A percentile compares a stretch with the other conserved stretches of the same genome.
Conservation (phyloP, 2,797 vertebrate species). For the Halcyon leucocephala region DNA sequence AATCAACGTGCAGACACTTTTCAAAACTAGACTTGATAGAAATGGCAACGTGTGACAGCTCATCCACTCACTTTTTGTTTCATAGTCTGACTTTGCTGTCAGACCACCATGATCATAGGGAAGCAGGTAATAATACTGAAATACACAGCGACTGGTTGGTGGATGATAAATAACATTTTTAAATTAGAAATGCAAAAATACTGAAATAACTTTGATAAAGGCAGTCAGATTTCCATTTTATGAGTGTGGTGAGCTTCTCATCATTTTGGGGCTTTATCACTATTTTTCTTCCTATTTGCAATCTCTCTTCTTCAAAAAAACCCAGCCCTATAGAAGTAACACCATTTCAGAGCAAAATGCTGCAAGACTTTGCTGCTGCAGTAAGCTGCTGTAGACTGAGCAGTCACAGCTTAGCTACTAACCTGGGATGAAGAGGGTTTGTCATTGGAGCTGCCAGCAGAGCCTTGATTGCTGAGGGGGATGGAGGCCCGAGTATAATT, state of each 20-base stretch:
- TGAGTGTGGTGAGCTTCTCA: background rate
- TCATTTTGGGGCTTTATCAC: fast-evolving
- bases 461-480: conserved; percentile 8
- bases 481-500: background rate
- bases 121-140: background rate
- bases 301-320: background rate
- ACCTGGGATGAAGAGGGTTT: background rate
- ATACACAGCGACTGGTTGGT: background rate
- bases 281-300: background rate
- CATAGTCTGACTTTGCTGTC: background rate
- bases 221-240: background rate
- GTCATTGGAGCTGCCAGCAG: conserved; percentile 10
- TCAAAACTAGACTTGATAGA: background rate
- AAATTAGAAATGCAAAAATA: background rate
- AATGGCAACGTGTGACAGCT: background rate
- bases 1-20: background rate
- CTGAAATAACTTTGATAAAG: background rate
- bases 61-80: background rate
- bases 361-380: background rate
- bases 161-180: background rate
- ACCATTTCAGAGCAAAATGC: background rate
- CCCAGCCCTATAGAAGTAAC: background rate
- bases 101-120: fast-evolving
- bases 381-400: background rate
- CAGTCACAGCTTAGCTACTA: background rate